A percentile compares a stretch with the other conserved stretches of the same genome.
phyloP scores from a whole-genome alignment of 2,113 vertebrate species.

The Lophius piscatorius region DNA sequence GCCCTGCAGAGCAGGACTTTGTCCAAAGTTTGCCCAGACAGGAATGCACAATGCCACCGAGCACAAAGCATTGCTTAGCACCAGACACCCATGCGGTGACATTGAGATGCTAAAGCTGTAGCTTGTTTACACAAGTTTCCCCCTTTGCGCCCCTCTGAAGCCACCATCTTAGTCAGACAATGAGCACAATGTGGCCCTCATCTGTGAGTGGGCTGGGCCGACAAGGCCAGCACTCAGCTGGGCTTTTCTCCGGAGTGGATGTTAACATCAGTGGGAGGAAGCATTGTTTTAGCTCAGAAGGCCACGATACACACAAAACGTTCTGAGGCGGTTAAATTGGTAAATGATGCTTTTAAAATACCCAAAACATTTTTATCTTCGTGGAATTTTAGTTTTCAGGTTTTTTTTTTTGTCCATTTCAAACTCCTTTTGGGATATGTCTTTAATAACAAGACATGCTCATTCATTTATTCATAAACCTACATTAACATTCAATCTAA shows the following conservation, averaged over 20 bases:
- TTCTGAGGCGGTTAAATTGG: slow-evolving; percentile 1
- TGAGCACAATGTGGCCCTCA: slow-evolving; percentile 75
- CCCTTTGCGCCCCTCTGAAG: slow-evolving; percentile 70
- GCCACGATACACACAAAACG: slow-evolving; percentile 47
- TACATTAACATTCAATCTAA: too few relatives aligned
- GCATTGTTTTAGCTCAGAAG: slow-evolving; percentile 81
- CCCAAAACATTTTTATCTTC: neutral
- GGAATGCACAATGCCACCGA: slow-evolving; percentile 51
- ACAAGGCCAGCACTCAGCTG: slow-evolving; percentile 69
- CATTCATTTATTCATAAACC: too few relatives aligned
- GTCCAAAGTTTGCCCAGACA: slow-evolving; percentile 64
- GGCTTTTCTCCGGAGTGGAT: slow-evolving; percentile 77
- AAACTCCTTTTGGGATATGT: neutral
- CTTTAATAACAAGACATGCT: too few relatives aligned
- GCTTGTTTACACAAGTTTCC: slow-evolving; percentile 82
- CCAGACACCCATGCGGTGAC: slow-evolving; percentile 76
- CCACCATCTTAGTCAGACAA: slow-evolving; percentile 78
- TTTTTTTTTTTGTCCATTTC: neutral
- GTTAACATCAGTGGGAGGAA: slow-evolving; percentile 76
- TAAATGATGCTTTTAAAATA: slow-evolving; percentile 9
- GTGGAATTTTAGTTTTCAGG: too few relatives aligned
- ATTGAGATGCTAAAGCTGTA: slow-evolving; percentile 78
- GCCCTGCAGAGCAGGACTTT: slow-evolving; percentile 10
- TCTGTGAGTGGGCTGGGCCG: slow-evolving; percentile 74
- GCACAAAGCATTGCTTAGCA: slow-evolving; percentile 56